Percentiles rank a stretch among this genome's conserved stretches.
These are phyloP conservation scores for rabbit (Oryctolagus cuniculus) DNA, from an alignment of 2,113 vertebrate species.

Conservation along the genomic window DNA sequence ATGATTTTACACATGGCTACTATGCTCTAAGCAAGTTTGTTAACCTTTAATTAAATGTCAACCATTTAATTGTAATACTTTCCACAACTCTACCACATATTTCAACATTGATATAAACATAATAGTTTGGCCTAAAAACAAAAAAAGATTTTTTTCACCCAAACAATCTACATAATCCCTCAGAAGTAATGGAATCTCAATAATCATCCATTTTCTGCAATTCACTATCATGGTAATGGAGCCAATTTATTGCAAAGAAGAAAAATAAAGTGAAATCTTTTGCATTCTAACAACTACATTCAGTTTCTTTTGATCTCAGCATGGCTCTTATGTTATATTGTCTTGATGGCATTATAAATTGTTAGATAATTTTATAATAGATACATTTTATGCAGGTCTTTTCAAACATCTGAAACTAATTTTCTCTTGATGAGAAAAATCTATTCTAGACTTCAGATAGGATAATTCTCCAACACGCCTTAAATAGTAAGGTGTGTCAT, in stretches of 20 bases:
- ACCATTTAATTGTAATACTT: background rate
- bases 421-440: constrained; percentile 70
- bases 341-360: background rate
- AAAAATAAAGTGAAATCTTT: background rate
- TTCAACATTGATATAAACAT: constrained; percentile 5
- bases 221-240: background rate
- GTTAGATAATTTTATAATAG: background rate
- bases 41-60: constrained; percentile 9
- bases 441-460: constrained; percentile 65
- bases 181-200: background rate
- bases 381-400: background rate
- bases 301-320: background rate
- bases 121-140: background rate
- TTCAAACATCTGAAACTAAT: constrained; percentile 45
- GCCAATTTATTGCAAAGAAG: background rate
- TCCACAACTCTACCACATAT: background rate
- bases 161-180: background rate
- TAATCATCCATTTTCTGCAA: constrained; percentile 18
- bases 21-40: background rate
- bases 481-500: constrained; percentile 79
- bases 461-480: constrained; percentile 70
- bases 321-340: background rate
- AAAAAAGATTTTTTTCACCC: background rate
- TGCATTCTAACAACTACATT: background rate
- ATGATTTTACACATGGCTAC: background rate